Base-by-base conservation (phyloP, 2,888 invertebrate genomes). In the Sylvicola cinctus region DNA sequence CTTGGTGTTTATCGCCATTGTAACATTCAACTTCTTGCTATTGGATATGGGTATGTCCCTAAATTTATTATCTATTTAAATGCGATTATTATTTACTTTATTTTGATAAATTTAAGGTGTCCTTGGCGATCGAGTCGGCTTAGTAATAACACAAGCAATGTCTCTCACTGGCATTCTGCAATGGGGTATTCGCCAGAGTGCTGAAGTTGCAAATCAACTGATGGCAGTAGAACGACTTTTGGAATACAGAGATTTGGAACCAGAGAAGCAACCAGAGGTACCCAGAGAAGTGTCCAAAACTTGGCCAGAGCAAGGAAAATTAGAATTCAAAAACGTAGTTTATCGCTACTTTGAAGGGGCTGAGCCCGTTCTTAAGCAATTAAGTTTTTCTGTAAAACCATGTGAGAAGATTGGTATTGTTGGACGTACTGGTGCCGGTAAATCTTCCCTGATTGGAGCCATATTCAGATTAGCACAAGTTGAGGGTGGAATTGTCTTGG, bases 331-430 rank as follows among this genome's bases (percentile, higher is more conserved):
- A 23, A 46, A 63, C 27, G 56, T 68, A 41, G 61, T 57, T 27
- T 50, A 76, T 34, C 67, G 80, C 3, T 87, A 88, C 59, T 66
- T 83, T 42, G 65, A 74, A 42, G 83, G 75, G n/a, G 58, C 79
- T 36, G 83, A 84, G 49, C 67, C 85, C 27, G 84, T 85, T 26
- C 64, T 88, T 38, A 72, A 73, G 36, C 73, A 73, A 39, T 60
- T 88, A 42, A 68, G 67, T 27, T 53, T 70, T 23, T 40, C 43
- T 2, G 61, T 70, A 15, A 49, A 61, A 34, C 50, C 65, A 10
- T 59, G 54, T 38, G 63, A 65, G 45, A 70, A 70, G 68, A 54
- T 69, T 38, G 70, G 70, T 12, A 65, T 70, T 40, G 68, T 70
- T 16, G 72, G 73, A 4, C 49, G 72, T 38, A 73, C 72, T 2